A percentile compares a stretch with the other conserved stretches of the same genome.
Evolutionary conservation across 2,797 vertebrate genomes (phyloP).

Genomic region (Pteropus rufus): DNA sequence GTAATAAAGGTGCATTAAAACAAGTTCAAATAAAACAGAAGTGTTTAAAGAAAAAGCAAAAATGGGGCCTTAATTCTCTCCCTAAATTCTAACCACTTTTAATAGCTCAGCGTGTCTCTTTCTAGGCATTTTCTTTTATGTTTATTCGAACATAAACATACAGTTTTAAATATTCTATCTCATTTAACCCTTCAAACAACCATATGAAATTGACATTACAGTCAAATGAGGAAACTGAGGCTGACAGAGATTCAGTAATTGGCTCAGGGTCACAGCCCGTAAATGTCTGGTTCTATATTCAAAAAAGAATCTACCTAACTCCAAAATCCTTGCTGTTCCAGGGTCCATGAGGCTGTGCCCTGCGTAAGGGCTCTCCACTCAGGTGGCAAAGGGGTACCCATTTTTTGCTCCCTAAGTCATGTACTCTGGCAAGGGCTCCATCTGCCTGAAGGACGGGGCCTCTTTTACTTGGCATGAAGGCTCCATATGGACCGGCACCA

Average conservation of each 20-base stretch:
- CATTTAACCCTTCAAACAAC: neutral
- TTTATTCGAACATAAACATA: neutral
- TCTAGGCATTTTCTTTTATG: neutral
- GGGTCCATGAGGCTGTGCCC: neutral
- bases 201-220: neutral
- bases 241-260: neutral
- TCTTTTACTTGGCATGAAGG: neutral
- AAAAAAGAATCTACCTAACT: neutral
- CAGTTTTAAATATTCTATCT: neutral
- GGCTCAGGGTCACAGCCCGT: neutral
- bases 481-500: neutral
- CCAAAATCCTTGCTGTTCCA: neutral
- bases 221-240: neutral
- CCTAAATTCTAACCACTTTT: slow-evolving; percentile 6
- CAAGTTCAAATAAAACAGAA: neutral
- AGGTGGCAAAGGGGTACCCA: neutral
- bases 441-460: neutral
- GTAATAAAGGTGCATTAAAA: neutral
- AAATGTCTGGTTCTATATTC: neutral
- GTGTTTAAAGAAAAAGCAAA: neutral
- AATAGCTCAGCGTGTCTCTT: neutral
- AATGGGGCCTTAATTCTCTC: neutral
- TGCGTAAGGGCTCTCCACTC: neutral
- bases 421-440: neutral
- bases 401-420: neutral